Evolutionary conservation across 2,888 invertebrate species (phyloP).

Genomic region (Palloptera scutellata): DNA sequence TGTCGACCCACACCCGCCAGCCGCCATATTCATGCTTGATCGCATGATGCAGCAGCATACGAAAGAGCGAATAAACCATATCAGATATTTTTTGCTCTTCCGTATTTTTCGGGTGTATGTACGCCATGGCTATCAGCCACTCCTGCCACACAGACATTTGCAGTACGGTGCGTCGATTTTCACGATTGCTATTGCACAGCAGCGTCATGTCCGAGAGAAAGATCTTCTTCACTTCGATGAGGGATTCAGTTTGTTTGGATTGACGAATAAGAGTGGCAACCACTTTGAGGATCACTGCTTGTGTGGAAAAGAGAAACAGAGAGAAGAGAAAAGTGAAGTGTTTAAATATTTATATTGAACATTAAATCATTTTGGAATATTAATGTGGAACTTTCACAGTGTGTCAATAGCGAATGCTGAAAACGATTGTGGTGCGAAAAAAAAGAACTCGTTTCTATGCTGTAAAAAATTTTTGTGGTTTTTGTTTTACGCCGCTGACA

Average conservation of each 20-base stretch:
- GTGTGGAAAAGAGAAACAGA: not conserved
- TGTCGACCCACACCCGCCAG: conserved; percentile 99
- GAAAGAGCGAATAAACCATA: conserved; percentile 97
- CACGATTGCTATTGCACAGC: conserved; percentile 94
- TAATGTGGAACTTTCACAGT: too few species aligned
- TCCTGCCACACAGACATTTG: conserved; percentile 99
- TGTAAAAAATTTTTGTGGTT: too few species aligned
- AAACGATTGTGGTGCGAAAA: too few species aligned
- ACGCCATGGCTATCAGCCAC: conserved; percentile 98
- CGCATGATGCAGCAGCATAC: conserved; percentile 97
- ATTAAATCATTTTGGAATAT: too few species aligned
- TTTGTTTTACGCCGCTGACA: too few species aligned
- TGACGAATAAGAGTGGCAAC: conserved; percentile 96
- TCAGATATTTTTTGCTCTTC: conserved; percentile 97
- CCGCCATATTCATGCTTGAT: conserved; percentile 99
- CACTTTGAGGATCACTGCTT: conserved; percentile 94
- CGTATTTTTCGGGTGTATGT: conserved; percentile 93
- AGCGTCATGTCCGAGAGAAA: conserved; percentile 99
- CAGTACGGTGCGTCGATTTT: conserved; percentile 94
- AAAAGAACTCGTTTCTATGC: too few species aligned
- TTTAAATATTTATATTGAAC: too few species aligned
- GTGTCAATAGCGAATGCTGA: too few species aligned
- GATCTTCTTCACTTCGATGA: conserved; percentile 92
- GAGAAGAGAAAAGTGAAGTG: too few species aligned
- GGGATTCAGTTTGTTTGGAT: conserved; percentile 91